These are phyloP conservation scores for Sporophila hypoxantha DNA, from an alignment of 2,113 vertebrate species.

Conservation along the genomic window DNA sequence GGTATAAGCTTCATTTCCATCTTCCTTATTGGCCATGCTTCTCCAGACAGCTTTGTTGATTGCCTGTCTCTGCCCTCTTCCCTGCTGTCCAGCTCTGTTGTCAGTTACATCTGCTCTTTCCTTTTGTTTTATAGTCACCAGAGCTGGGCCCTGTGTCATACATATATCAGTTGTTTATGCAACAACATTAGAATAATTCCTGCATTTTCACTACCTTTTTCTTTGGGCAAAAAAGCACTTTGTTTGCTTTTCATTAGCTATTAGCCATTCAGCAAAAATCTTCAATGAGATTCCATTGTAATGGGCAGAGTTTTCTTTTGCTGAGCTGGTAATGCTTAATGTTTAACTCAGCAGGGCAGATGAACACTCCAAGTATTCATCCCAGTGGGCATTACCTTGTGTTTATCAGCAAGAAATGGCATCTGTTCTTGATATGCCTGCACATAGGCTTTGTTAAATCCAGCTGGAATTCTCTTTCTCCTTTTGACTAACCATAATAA, in stretches of 20 bases:
- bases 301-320: neutral
- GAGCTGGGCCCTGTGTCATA: neutral
- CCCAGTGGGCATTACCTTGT: constrained; percentile 8
- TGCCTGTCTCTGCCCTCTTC: neutral
- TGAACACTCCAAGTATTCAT: neutral
- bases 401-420: constrained; percentile 15
- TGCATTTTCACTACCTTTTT: neutral
- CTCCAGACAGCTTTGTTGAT: neutral
- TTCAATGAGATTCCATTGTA: neutral
- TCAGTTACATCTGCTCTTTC: neutral
- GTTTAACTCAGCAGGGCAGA: neutral
- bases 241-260: neutral
- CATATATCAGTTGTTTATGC: neutral
- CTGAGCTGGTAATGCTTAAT: neutral
- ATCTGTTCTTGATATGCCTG: constrained; percentile 6
- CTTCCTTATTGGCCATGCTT: neutral
- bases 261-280: constrained; percentile 1
- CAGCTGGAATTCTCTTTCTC: neutral
- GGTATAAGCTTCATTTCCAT: constrained; percentile 63
- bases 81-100: neutral
- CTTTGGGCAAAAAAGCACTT: neutral
- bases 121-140: neutral
- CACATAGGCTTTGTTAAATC: neutral
- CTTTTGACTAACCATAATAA: neutral
- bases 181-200: neutral